These are phyloP conservation scores for Apus apus DNA, from an alignment of 2,113 vertebrate genomes.

Conservation along the genomic window DNA sequence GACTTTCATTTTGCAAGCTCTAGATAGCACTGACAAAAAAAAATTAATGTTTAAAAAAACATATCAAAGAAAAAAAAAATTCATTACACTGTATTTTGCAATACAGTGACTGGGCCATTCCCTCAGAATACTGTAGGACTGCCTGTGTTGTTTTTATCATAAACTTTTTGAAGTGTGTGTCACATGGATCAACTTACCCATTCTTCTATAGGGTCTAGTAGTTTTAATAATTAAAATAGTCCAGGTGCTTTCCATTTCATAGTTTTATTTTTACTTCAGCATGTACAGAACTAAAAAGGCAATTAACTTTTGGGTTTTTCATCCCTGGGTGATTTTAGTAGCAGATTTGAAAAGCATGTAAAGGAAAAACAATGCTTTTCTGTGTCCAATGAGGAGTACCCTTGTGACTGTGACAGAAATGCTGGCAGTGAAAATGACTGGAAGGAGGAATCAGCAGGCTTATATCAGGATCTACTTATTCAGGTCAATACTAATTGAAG, in stretches of 20 bases:
- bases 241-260: conserved; percentile 59
- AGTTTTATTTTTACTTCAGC: conserved; percentile 55
- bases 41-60: neutral
- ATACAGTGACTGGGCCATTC: neutral
- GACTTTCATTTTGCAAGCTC: neutral
- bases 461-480: neutral
- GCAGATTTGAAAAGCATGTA: neutral
- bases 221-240: conserved; percentile 56
- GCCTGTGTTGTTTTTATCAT: neutral
- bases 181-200: conserved; percentile 60
- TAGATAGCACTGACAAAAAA: neutral
- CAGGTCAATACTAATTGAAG: neutral
- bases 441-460: neutral
- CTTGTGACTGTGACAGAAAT: neutral
- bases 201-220: conserved; percentile 58
- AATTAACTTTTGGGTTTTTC: neutral
- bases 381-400: neutral
- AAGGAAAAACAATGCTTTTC: neutral
- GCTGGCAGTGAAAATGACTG: neutral
- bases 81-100: neutral
- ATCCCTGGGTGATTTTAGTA: conserved; percentile 6
- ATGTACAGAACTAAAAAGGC: conserved; percentile 7
- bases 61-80: neutral
- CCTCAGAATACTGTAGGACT: neutral
- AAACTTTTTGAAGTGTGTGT: neutral